Evolutionary conservation across 2,888 invertebrate species (phyloP).

Genomic region (Eupithecia pulchellata): DNA sequence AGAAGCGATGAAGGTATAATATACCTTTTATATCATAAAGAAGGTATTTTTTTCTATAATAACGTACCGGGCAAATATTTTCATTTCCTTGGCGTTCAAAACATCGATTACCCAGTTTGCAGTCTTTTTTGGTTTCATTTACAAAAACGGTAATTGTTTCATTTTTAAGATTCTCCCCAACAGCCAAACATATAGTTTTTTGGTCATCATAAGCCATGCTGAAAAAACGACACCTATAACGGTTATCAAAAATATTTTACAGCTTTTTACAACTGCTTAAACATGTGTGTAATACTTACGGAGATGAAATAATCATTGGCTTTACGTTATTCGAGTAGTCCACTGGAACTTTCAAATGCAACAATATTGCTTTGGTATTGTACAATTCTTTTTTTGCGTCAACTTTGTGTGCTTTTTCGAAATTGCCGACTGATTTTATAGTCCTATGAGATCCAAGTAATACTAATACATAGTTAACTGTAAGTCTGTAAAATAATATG

Average conservation of each 20-base stretch:
- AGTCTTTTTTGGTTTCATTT: conserved; percentile 78
- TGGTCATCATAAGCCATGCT: conserved; percentile 62
- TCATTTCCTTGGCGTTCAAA: conserved; percentile 70
- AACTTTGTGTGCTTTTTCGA: conserved; percentile 89
- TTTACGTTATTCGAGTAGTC: conserved; percentile 87
- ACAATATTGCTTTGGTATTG: conserved; percentile 85
- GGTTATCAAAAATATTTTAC: neutral
- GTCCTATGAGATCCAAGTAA: conserved; percentile 89
- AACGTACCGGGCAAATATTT: conserved; percentile 72
- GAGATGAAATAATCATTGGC: conserved; percentile 85
- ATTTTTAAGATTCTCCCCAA: conserved; percentile 83
- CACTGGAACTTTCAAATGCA: conserved; percentile 86
- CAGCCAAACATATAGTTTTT: conserved; percentile 86
- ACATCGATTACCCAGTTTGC: conserved; percentile 83
- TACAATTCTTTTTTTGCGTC: conserved; percentile 85
- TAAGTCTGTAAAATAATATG: conserved; percentile 72
- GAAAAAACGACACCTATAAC: conserved; percentile 44
- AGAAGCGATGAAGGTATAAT: too few relatives aligned
- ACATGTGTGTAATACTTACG: conserved; percentile 63
- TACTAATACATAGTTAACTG: conserved; percentile 86
- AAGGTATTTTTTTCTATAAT: neutral
- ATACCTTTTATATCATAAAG: too few relatives aligned
- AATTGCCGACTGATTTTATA: conserved; percentile 85
- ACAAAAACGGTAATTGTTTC: conserved; percentile 81
- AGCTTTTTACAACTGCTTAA: neutral